Evolutionary conservation across 2,113 vertebrate species (phyloP).

Genomic region (Sisor rabdophorus): DNA sequence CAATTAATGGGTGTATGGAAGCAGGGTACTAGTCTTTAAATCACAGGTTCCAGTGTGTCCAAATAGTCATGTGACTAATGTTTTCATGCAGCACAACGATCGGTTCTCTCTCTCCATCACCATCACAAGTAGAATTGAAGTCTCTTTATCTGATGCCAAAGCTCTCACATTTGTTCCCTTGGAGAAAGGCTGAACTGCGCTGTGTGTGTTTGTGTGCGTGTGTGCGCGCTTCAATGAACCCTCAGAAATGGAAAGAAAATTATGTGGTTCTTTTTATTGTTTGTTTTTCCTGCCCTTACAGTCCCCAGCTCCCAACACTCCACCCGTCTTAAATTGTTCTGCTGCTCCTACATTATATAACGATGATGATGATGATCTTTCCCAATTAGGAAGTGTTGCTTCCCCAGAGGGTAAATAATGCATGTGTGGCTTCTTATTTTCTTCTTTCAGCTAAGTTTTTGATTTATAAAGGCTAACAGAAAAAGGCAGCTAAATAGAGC

Average conservation of each 20-base stretch:
- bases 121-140: conserved; percentile 42
- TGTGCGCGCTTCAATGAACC: conserved; percentile 33
- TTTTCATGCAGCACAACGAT: conserved; percentile 13
- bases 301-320: conserved; percentile 13
- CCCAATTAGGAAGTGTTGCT: conserved; percentile 62
- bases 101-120: conserved; percentile 45
- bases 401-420: conserved; percentile 29
- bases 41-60: conserved; percentile 34
- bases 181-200: conserved; percentile 13
- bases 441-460: neutral
- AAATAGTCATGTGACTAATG: conserved; percentile 25
- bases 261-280: conserved; percentile 49
- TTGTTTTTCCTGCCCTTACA: conserved; percentile 58
- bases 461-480: neutral
- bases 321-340: conserved; percentile 41
- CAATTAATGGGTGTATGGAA: conserved; percentile 31
- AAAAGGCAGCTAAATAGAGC: neutral
- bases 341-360: conserved; percentile 57
- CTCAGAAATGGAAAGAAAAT: conserved; percentile 46
- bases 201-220: neutral
- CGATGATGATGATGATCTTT: conserved; percentile 60
- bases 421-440: neutral
- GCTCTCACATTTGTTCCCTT: conserved; percentile 18
- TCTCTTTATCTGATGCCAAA: conserved; percentile 28
- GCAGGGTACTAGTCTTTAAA: conserved; percentile 1